Evolutionary conservation across 2,113 vertebrate genomes (phyloP), one percentile per base, ranked within the genome.

Genomic region (Caloenas nicobarica): DNA sequence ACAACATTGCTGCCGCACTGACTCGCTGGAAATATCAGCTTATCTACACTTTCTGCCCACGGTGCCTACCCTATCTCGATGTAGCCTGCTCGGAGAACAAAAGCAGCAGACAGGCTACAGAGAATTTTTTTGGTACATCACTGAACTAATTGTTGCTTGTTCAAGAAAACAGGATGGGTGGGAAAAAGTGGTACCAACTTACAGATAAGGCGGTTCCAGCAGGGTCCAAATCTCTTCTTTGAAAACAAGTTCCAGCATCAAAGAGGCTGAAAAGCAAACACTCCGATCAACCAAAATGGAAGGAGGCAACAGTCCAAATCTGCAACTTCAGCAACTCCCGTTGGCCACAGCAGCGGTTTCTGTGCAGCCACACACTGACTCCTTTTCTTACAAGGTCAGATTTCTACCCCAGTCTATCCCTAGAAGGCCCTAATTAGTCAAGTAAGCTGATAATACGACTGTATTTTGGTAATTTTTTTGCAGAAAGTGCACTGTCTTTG

Each of bases 371-470:
- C 97, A 95, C 36, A 96, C 97, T 16, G 95, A 91, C 16, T 94
- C 97, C 94, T 98, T 98, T 96, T 98, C 98, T 54, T 98, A 98
- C 94, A 98, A 98, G 98, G 98, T 98, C 97, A 98, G 97, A 29
- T 58, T 62, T 51, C 51, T 50, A 19, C 28, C 50, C 50, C 8
- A 18, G 29, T 3, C 2, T 71, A 28, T 44, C 42, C 62, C 40
- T 42, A 28, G 7, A 13, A 61, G 26, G 58, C 29, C 21, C 36
- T 50, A 68, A 4, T 19, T 46, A 0, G 38, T 48, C 38, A 14
- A 34, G 4, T 23, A 26, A 81, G 46, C 57, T 74, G 56, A 6
- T 9, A 22, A 19, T 11, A 18, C 1, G 21, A 26, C 18, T 85
- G 38, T 46, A 7, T 31, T 53, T 48, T 38, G 58, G n/a, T 26